phyloP scores from a whole-genome alignment of 2,113 vertebrate species.

The Cyanoderma ruficeps region DNA sequence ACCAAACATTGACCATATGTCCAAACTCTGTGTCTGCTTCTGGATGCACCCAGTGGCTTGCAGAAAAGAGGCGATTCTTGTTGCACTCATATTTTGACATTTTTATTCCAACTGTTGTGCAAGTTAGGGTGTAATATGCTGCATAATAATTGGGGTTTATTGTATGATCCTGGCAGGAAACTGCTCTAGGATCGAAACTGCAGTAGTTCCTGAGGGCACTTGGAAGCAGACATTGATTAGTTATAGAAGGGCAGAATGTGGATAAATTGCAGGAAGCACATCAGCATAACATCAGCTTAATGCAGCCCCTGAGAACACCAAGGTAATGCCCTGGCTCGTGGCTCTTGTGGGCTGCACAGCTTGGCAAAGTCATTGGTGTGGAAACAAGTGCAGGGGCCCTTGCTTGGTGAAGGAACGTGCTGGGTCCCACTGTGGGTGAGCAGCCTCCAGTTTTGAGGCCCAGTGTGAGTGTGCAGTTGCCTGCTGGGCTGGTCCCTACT shows the following conservation, averaged over 20 bases:
- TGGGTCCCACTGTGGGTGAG: rapidly evolving
- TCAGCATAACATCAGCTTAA: background rate
- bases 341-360: background rate
- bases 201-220: background rate
- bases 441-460: background rate
- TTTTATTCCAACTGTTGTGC: background rate
- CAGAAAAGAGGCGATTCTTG: background rate
- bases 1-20: rapidly evolving
- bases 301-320: rapidly evolving
- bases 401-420: rapidly evolving
- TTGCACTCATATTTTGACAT: rapidly evolving
- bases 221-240: background rate
- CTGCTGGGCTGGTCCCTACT: background rate
- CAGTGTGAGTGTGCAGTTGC: rapidly evolving
- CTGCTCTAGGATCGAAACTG: background rate
- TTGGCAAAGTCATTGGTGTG: background rate
- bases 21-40: background rate
- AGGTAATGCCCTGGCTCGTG: background rate
- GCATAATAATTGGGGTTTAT: background rate
- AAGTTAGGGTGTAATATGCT: background rate
- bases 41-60: background rate
- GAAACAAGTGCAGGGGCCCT: background rate
- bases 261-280: background rate
- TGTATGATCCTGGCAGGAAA: background rate
- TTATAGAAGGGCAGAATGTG: background rate